These are phyloP conservation scores for Stercorarius parasiticus DNA, from an alignment of 2,113 vertebrate genomes.

Conservation along the genomic window DNA sequence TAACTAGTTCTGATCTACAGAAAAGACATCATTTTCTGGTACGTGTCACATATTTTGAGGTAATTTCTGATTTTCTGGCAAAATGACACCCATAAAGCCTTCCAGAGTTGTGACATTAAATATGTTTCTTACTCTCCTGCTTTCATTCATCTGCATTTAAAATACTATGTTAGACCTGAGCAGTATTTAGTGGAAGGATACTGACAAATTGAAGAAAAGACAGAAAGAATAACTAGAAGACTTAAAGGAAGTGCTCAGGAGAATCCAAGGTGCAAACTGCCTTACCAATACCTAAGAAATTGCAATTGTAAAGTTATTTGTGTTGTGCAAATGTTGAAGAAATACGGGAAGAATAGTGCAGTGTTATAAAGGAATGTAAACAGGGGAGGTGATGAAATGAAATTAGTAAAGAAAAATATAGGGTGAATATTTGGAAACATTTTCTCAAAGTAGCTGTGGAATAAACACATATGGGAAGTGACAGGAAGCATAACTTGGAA, in stretches of 20 bases:
- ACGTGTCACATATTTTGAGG: fast-evolving
- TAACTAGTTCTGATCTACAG: neutral
- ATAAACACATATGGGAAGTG: neutral
- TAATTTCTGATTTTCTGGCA: neutral
- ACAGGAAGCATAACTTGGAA: neutral
- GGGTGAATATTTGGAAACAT: neutral
- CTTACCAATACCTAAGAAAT: neutral
- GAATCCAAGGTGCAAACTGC: neutral
- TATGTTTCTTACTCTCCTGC: neutral
- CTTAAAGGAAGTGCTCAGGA: neutral
- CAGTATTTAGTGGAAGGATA: neutral
- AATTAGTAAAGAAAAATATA: neutral
- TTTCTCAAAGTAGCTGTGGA: neutral
- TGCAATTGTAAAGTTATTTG: neutral
- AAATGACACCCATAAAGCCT: neutral
- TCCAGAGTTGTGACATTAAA: neutral
- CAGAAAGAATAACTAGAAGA: neutral
- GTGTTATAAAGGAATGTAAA: neutral
- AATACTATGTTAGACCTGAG: neutral
- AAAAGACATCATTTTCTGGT: neutral
- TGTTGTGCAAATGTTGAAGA: neutral
- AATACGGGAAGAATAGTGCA: neutral
- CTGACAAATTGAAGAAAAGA: neutral
- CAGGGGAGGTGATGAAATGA: neutral
- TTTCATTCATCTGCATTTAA: neutral